Evolutionary conservation across 2,888 invertebrate species (phyloP).

Genomic region (Acanthosoma haemorrhoidale): DNA sequence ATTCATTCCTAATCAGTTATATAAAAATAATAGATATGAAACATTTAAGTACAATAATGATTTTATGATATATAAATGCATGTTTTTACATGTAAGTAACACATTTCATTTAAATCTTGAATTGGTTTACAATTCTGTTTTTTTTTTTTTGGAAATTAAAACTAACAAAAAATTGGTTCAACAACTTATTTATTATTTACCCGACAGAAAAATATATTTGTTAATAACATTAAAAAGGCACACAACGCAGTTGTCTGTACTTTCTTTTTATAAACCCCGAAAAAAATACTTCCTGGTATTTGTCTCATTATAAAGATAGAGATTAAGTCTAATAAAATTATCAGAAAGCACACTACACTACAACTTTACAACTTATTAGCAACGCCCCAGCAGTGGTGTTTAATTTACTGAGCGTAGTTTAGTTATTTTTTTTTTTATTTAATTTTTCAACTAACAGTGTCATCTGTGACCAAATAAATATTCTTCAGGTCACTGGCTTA

Average conservation of each 20-base stretch:
- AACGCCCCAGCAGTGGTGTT: background rate
- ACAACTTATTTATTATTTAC: background rate
- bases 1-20: background rate
- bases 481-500: no score
- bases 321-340: background rate
- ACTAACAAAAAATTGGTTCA: background rate
- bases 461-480: no score
- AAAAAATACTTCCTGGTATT: conserved; percentile 12
- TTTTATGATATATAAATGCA: background rate
- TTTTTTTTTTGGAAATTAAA: no score
- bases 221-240: conserved; percentile 19
- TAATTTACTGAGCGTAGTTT: no score
- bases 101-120: conserved; percentile 4
- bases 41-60: conserved; percentile 12
- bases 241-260: conserved; percentile 13
- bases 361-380: background rate
- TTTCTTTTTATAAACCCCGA: background rate
- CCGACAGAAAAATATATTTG: conserved; percentile 21
- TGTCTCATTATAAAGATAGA: background rate
- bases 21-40: conserved; percentile 1
- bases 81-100: background rate
- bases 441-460: no score
- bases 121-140: no score
- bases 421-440: no score
- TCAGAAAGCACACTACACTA: background rate